phyloP scores from a whole-genome alignment of 2,797 vertebrate genomes.

The Sarcoramphus papa region DNA sequence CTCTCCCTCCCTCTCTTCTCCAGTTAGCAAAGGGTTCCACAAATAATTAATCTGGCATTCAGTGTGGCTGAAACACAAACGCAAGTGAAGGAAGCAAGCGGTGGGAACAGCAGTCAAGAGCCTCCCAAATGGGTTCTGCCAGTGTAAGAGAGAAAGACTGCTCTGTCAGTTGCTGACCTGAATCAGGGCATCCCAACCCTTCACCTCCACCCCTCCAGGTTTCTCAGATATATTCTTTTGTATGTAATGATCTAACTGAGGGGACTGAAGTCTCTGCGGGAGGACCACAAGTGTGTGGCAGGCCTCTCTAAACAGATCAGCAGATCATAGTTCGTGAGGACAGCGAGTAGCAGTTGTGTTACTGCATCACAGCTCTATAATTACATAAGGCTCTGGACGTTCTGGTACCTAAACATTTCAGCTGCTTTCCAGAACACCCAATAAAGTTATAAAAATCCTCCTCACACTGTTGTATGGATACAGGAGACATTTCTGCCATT shows the following conservation, averaged over 20 bases:
- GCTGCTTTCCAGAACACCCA: background rate
- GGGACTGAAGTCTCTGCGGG: background rate
- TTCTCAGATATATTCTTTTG: background rate
- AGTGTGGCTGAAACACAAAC: background rate
- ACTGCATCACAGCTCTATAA: background rate
- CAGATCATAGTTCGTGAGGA: background rate
- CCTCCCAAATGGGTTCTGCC: background rate
- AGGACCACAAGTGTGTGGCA: background rate
- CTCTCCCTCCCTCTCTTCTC: background rate
- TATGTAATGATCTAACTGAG: background rate
- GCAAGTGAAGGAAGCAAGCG: background rate
- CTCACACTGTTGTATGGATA: background rate
- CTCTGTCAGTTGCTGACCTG: background rate
- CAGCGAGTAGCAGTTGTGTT: fast-evolving
- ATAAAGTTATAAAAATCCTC: background rate
- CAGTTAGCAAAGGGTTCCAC: background rate
- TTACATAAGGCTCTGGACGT: no score
- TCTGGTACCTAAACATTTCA: background rate
- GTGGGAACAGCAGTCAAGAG: background rate
- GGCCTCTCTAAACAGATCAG: background rate
- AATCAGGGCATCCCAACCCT: background rate
- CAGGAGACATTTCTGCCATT: background rate
- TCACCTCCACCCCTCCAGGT: background rate
- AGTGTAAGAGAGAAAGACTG: background rate
- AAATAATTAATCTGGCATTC: background rate